Base-by-base conservation (phyloP, 2,797 vertebrate genomes). In the Cossypha dichroa region DNA sequence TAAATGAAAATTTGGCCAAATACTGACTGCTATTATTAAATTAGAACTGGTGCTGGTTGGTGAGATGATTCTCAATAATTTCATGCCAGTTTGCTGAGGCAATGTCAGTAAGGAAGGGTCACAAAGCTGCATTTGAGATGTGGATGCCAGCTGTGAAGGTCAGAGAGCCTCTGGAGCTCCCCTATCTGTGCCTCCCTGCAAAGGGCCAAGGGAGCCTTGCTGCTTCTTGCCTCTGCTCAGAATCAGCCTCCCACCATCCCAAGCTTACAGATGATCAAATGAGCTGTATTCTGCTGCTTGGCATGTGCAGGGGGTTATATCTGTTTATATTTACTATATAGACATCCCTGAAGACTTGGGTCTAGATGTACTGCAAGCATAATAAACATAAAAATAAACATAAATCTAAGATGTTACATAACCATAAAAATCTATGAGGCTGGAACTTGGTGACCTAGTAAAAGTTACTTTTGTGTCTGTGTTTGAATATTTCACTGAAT, bases 71-170 rank as follows among this genome's bases (percentile, higher is more conserved):
- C 26, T 55, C 46, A 10, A 0, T 6, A 40, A 58, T 9, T 17
- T 49, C n/a, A 13, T 17, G 36, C 5, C 33, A 40, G 26, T 38
- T 60, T 19, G 40, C 19, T 3, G 28, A 34, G 18, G 23, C 64
- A 62, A 2, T 4, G 19, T 13, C 41, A 62, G 13, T 7, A 19
- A 62, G 11, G 18, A 15, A 41, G 34, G 21, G 54, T 11, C 36
- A 31, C 49, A 59, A 17, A 52, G 22, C 17, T 58, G 23, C 33
- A 7, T 28, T 52, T 41, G n/a, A 54, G 51, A 26, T 21, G 22
- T 11, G 48, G 15, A 15, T 0, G 1, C 13, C 40, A 60, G 28
- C 41, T 1, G 21, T n/a, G n/a, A 5, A 22, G 64, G 10, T 11
- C 46, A 66, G 34, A 6, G 8, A 4, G 15, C 6, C 40, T 22